Conservation (phyloP, 2,888 invertebrate genomes). For the Phlogophora meticulosa region DNA sequence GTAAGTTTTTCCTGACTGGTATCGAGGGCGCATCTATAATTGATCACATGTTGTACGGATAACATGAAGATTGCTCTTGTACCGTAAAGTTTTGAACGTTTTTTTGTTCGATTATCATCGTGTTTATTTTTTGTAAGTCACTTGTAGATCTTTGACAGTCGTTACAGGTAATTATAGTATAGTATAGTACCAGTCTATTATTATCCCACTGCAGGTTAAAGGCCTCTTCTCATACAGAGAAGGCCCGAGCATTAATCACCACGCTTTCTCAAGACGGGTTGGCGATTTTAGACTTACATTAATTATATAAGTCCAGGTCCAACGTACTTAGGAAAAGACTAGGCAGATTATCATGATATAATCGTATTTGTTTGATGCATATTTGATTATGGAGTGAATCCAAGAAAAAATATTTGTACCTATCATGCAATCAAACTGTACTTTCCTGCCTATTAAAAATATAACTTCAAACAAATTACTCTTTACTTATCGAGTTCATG, state of each 20-base stretch:
- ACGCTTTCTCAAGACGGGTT: too few species aligned
- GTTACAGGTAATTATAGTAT: too few species aligned
- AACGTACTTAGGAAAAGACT: too few species aligned
- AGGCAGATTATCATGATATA: too few species aligned
- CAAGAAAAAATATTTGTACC: slow-evolving; percentile 21
- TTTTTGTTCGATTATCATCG: slow-evolving; percentile 42
- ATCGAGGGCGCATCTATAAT: slow-evolving; percentile 85
- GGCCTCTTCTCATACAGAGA: too few species aligned
- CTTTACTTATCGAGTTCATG: slow-evolving; percentile 25
- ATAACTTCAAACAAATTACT: slow-evolving; percentile 25
- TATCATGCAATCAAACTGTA: not conserved
- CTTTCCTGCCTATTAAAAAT: slow-evolving; percentile 9
- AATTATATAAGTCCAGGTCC: too few species aligned
- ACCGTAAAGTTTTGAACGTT: slow-evolving; percentile 67
- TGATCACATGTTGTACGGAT: slow-evolving; percentile 77
- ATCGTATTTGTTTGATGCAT: slow-evolving; percentile 24
- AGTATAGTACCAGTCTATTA: too few species aligned
- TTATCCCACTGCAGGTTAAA: too few species aligned
- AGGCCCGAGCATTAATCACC: too few species aligned
- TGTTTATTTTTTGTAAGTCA: too few species aligned
- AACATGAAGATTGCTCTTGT: slow-evolving; percentile 68
- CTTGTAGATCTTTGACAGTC: too few species aligned
- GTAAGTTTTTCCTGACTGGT: slow-evolving; percentile 81
- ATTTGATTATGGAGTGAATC: slow-evolving; percentile 39
- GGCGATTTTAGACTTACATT: too few species aligned